Conservation (phyloP, 1,140 invertebrate species). For the Seison nebaliae region DNA sequence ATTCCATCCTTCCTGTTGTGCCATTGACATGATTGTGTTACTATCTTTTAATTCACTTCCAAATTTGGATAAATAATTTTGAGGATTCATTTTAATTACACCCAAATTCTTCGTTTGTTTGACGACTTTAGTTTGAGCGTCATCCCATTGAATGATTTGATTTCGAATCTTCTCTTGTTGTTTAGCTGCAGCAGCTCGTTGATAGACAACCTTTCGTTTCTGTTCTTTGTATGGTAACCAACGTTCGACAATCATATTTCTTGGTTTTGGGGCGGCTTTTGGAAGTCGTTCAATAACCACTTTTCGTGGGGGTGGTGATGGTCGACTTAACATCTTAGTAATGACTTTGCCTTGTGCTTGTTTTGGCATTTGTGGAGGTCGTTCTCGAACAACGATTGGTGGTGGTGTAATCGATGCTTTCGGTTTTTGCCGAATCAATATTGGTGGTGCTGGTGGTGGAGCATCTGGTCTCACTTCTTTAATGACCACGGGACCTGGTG, state of each 20-base stretch:
- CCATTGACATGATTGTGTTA: no score
- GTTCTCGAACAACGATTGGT: constrained; percentile 3
- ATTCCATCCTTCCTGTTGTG: no score
- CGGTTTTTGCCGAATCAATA: constrained; percentile 2
- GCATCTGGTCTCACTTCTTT: background rate
- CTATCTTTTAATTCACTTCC: background rate
- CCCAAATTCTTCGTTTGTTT: constrained; percentile 1
- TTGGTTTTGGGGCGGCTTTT: constrained; percentile 1
- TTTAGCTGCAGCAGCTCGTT: background rate
- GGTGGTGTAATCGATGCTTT: background rate
- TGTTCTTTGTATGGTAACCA: constrained; percentile 3
- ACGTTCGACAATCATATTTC: constrained; percentile 2
- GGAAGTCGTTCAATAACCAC: constrained; percentile 7
- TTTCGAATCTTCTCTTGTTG: background rate
- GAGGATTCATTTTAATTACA: background rate
- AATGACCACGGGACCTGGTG: constrained; percentile 2
- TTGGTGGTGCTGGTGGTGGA: background rate
- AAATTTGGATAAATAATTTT: background rate
- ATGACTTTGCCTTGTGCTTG: background rate
- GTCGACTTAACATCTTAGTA: background rate
- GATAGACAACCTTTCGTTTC: constrained; percentile 3
- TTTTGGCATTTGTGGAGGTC: background rate
- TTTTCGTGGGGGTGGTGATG: constrained; percentile 5
- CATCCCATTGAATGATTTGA: constrained; percentile 2
- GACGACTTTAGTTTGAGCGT: background rate